A percentile compares a stretch with the other conserved stretches of the same genome.
Conservation (phyloP, 1,140 invertebrate genomes). For the Polypedilum pembai region DNA sequence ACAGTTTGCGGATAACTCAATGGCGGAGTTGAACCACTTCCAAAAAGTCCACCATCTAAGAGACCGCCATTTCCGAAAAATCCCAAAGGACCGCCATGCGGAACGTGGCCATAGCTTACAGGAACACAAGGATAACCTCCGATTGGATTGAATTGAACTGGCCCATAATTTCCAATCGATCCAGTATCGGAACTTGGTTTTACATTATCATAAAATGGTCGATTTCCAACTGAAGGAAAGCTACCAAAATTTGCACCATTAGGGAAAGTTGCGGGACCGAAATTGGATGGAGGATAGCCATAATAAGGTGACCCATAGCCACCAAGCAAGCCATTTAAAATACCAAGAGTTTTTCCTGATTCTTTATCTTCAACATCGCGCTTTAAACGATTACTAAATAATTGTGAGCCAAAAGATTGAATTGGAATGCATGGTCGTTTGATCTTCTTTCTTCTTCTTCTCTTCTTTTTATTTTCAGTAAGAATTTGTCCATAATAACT, state of each 20-base stretch:
- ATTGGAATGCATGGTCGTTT: constrained; percentile 12
- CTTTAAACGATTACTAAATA: background rate
- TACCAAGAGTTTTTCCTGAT: background rate
- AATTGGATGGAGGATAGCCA: background rate
- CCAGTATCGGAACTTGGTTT: background rate
- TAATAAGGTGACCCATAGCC: background rate
- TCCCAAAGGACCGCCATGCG: background rate
- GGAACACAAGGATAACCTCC: constrained; percentile 1
- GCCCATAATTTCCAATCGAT: background rate
- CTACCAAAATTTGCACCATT: too few relatives aligned
- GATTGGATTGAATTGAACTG: background rate
- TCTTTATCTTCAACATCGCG: background rate
- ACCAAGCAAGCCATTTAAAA: background rate
- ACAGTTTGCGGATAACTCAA: background rate
- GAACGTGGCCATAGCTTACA: background rate
- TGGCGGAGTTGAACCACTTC: background rate
- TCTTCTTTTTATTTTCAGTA: background rate
- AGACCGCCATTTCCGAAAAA: background rate
- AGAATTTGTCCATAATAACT: background rate
- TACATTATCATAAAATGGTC: background rate
- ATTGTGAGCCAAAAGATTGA: background rate
- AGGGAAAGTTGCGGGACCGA: background rate
- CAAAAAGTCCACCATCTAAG: background rate
- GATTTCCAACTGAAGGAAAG: background rate
- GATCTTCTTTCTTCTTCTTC: background rate